These are phyloP conservation scores for Zosterops pallidus DNA, from an alignment of 2,113 vertebrate genomes.

Conservation along the genomic window DNA sequence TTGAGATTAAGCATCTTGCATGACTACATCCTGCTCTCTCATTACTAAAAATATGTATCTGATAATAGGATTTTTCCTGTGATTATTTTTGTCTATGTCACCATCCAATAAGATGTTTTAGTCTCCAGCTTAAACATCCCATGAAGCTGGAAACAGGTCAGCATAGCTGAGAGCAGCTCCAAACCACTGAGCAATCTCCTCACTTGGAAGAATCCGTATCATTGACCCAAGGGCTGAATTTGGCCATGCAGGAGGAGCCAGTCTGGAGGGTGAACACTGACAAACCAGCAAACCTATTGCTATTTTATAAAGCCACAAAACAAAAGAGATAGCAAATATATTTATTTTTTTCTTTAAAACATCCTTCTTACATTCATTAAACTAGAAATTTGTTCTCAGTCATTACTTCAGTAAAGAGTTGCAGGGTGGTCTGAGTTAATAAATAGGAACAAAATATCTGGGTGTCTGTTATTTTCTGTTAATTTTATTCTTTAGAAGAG, in stretches of 20 bases:
- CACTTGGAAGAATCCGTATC: background rate
- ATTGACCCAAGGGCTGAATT: background rate
- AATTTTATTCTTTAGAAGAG: background rate
- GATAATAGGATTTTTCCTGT: background rate
- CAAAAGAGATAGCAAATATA: background rate
- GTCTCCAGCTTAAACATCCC: background rate
- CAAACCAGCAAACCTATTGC: background rate
- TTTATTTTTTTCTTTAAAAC: background rate
- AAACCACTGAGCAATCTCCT: background rate
- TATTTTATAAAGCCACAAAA: background rate
- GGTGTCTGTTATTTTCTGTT: background rate
- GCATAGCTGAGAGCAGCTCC: background rate
- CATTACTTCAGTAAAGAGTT: background rate
- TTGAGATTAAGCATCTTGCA: conserved; percentile 3
- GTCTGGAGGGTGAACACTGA: background rate
- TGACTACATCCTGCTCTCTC: background rate
- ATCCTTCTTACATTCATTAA: background rate
- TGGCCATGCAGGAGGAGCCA: background rate
- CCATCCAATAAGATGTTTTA: background rate
- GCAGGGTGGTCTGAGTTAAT: background rate
- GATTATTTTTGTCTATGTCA: background rate
- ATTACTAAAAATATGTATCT: background rate
- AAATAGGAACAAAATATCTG: background rate
- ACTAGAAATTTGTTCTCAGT: background rate
- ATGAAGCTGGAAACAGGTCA: background rate